Percentiles rank a stretch among this genome's conserved stretches.
phyloP scores from a whole-genome alignment of 53 echinoderm and acorn worm genomes.

The Crossaster papposus region DNA sequence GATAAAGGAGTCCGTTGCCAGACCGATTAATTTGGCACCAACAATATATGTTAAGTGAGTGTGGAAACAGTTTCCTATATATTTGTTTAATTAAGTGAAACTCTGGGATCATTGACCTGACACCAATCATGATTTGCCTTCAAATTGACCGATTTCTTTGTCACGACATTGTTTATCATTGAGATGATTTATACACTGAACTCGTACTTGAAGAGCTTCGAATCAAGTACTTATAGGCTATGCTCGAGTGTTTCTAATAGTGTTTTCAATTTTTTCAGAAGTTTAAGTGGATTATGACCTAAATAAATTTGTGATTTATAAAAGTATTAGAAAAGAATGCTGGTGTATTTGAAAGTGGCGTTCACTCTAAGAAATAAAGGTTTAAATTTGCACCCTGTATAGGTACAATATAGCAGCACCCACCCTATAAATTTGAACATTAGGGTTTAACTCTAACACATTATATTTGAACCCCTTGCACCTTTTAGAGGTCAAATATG shows the following conservation, averaged over 20 bases:
- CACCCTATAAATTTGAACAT: no score
- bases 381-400: no score
- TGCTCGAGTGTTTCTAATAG: not conserved
- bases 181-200: not conserved
- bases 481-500: no score
- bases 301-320: not conserved
- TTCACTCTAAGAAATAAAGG: no score
- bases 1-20: no score
- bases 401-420: no score
- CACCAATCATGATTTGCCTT: not conserved
- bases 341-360: not conserved
- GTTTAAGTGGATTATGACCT: not conserved
- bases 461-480: no score
- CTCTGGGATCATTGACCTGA: not conserved
- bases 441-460: no score
- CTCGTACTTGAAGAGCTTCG: not conserved
- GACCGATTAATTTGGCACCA: no score
- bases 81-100: not conserved
- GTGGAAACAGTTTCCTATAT: not conserved
- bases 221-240: not conserved
- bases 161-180: slow-evolving; percentile 4
- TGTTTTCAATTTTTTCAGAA: not conserved
- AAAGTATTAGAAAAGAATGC: not conserved
- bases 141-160: slow-evolving; percentile 5
- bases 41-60: no score